Conservation (phyloP, 2,113 vertebrate species). For the Cricetomys ansorgei region DNA sequence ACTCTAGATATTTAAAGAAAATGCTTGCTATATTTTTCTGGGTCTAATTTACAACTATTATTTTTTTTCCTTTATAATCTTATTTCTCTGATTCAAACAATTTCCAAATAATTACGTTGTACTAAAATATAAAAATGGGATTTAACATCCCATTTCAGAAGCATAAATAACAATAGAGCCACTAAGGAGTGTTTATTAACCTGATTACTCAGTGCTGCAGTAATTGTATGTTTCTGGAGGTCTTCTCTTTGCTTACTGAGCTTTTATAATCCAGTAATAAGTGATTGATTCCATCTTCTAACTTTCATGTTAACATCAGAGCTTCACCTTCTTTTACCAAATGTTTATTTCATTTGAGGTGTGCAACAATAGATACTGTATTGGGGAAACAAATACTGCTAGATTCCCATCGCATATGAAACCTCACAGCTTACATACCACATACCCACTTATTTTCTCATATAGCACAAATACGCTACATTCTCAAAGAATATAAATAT, state of each 20-base stretch:
- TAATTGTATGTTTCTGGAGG: background rate
- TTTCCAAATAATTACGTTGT: slow-evolving; percentile 54
- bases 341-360: slow-evolving; percentile 22
- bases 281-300: slow-evolving; percentile 31
- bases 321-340: slow-evolving; percentile 34
- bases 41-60: slow-evolving; percentile 22
- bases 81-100: background rate
- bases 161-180: slow-evolving; percentile 46
- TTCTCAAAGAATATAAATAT: background rate
- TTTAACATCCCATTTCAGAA: slow-evolving; percentile 42
- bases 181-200: slow-evolving; percentile 24
- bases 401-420: background rate
- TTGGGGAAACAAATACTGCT: slow-evolving; percentile 42
- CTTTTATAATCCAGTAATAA: slow-evolving; percentile 9
- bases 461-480: background rate
- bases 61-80: background rate
- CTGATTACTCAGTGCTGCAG: background rate
- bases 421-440: background rate
- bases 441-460: background rate
- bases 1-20: background rate
- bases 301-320: slow-evolving; percentile 48
- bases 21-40: background rate
- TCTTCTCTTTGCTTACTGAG: slow-evolving; percentile 25
- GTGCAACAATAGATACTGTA: background rate
- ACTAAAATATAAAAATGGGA: slow-evolving; percentile 53